Base-by-base conservation (phyloP, 2,113 vertebrate species). In the Pontoporia blainvillei region DNA sequence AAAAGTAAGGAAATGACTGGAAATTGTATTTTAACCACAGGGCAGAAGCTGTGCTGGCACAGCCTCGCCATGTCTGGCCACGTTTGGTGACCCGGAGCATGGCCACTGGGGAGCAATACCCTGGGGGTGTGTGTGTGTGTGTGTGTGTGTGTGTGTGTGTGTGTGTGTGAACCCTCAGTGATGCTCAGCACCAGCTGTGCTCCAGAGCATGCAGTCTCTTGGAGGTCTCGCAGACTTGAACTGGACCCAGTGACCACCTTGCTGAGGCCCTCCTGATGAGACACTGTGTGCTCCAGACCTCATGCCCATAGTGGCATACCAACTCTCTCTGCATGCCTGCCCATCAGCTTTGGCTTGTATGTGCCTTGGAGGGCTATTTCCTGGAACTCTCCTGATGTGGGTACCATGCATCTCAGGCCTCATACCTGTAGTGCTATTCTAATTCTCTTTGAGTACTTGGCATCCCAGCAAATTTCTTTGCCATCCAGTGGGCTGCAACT, bases 41-140 rank as follows among this genome's bases (percentile, higher is more conserved):
- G 39, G 12, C 20, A 0, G 69, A 54, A 59, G 85, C 12, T 25
- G 15, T 14, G 41, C 25, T 31, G 7, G 1, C 1, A 2, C 2
- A 66, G 64, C 34, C 20, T 54, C 20, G 9, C 12, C 17, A 3
- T 1, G 27, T 27, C 34, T 27, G 72, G n/a, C 31, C 11, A 0
- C 0, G 8, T 64, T 41, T 3, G 88, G 54, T 1, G 12, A 76
- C 29, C 82, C 2, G 13, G 44, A 59, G 82, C 41, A 1, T 0
- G 15, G 46, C 20, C 71, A 20, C 72, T 7, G 34, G 76, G 34
- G 46, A 64, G 13, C 34, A 23, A 31, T 13, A 27, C 27, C 7
- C 41, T 8, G 0, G 9, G 0, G 1, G 6, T n/a, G 10, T 7
- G 23, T 11, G 23, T 6, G 41, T 41, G 25, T 9, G 44, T 3